Base-by-base conservation (phyloP, 2,113 vertebrate genomes). In the Tyrannus savana region DNA sequence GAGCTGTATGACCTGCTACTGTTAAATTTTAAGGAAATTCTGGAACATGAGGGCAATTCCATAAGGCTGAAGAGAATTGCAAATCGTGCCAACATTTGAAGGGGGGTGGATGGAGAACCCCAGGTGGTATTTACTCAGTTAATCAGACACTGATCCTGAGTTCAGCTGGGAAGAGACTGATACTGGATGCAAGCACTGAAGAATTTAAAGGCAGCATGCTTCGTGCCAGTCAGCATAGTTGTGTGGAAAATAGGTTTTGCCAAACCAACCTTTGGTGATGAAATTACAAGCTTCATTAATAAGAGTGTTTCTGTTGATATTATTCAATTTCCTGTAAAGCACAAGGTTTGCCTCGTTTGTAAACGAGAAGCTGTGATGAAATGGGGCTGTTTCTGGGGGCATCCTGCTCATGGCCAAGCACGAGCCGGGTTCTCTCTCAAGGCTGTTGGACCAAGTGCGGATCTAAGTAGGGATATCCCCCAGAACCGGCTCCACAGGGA, bases 261-360 rank as follows among this genome's bases (percentile, higher is more conserved):
- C 67, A 88, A 89, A 81, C 24, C 22, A 41, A 74, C 1, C 18
- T 10, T 83, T 84, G 75, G 41, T 31, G 14, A 78, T 78, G 24
- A 90, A 95, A 85, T 91, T 44, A 88, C 30, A 86, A 95, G 27
- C 39, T 88, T 93, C 50, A 58, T 77, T 95, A 85, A 74, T 56
- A 88, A 74, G 94, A 91, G 73, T 25, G 15, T 12, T 64, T 73
- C 33, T 79, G 67, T 39, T 80, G 75, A 66, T 59, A 59, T 5
- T 85, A 85, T 27, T 27, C 5, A 82, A n/a, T 42, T 83, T 91
- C 37, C 74, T 88, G 16, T 12, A 67, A 69, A 55, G 62, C 11
- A 10, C 37, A 46, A 93, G 14, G 33, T 49, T 90, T 50, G n/a
- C 66, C 76, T 94, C 10, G 71, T 12, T 19, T 63, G 21, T 39